Base-by-base conservation (phyloP, 2,888 invertebrate genomes). In the Liposcelis brunnea region DNA sequence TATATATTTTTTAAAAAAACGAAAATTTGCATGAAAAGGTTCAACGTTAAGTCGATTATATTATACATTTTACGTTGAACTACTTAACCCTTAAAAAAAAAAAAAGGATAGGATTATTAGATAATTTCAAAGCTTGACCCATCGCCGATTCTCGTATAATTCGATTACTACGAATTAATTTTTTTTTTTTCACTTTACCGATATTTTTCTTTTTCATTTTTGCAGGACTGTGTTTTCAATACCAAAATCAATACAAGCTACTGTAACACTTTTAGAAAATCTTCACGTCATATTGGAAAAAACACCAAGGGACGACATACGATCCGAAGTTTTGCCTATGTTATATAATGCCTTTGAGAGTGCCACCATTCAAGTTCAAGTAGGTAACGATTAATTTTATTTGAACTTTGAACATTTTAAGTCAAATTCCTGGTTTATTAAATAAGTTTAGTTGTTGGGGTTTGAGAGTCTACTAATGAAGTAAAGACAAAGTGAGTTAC, bases 301-400 rank as follows among this genome's bases (percentile, higher is more conserved):
- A 66, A 85, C 89, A 49, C 77, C 81, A 11, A 67, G 74, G 38
- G 81, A 82, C 37, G 85, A 87, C 52, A 72, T 84, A 33, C 75
- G 80, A 53, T 70, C 72, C 2, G 89, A 91, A 58, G 76, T 94
- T 43, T 67, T 94, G 54, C 89, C 90, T 3, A 74, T 91, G 67
- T 67, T 94, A 43, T 90, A 82, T 65, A 76, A 72, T 53, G 80
- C 89, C 18, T 78, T 94, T 58, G 91, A 94, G 56, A 86, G 83
- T 58, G 79, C 81, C 47, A 84, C 83, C 47, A 78, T 83, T 52
- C 87, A 87, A 68, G 84, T 90, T 49, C 89, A 91, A 81, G 91
- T 91, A 62, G 56, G 59, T 50, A 26, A 26, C 26, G 26, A 26
- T 26, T 26, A 26, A 26, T 45, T 38, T 33, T 37, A 32, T 33